phyloP scores from a whole-genome alignment of 2,113 vertebrate genomes.

The Buteo buteo region DNA sequence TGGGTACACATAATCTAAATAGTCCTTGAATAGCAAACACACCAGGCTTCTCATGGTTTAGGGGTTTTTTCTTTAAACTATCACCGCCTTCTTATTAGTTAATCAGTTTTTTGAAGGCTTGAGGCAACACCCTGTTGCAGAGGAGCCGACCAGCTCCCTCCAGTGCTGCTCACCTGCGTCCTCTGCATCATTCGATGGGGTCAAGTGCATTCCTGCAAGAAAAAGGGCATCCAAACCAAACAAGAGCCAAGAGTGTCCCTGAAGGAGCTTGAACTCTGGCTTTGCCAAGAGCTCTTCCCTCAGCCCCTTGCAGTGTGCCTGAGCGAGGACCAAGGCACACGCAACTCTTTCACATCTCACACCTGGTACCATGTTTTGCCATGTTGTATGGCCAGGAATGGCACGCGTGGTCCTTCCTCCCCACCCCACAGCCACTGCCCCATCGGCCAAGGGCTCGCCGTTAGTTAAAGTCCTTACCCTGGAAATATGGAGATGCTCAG shows the following conservation, averaged over 20 bases:
- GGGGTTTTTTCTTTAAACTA: too few relatives aligned
- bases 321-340: not conserved
- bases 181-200: rapidly evolving
- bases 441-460: not conserved
- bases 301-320: not conserved
- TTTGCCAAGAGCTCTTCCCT: not conserved
- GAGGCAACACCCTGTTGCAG: not conserved
- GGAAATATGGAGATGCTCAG: not conserved
- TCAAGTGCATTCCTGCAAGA: not conserved
- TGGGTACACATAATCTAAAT: too few relatives aligned
- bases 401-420: not conserved
- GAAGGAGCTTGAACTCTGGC: not conserved
- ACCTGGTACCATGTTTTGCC: not conserved
- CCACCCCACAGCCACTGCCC: too few relatives aligned
- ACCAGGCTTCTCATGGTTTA: too few relatives aligned
- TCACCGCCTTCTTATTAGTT: too few relatives aligned
- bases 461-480: not conserved
- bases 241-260: not conserved
- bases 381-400: rapidly evolving
- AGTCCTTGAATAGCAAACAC: too few relatives aligned
- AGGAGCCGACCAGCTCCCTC: not conserved
- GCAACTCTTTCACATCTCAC: rapidly evolving
- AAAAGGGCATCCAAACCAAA: not conserved
- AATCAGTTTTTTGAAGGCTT: too few relatives aligned
- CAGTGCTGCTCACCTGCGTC: not conserved